phyloP scores from a whole-genome alignment of 2,797 vertebrate species.

The Lacerta bilineata region DNA sequence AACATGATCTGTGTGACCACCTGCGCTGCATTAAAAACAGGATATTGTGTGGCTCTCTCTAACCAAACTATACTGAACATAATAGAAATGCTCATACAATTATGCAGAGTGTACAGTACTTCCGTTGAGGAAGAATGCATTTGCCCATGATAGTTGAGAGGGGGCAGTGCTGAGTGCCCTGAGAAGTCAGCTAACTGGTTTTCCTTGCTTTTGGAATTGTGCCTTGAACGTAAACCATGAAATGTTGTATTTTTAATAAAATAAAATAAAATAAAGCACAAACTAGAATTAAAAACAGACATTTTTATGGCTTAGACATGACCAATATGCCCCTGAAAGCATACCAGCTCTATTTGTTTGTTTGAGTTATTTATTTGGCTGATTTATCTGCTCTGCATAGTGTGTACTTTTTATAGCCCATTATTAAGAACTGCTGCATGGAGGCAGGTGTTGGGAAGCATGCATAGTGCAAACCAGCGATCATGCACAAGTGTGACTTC shows the following conservation, averaged over 20 bases:
- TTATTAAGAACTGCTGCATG: not conserved
- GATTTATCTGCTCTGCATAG: not conserved
- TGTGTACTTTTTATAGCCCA: not conserved
- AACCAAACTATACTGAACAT: conserved; percentile 54
- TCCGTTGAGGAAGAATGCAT: not conserved
- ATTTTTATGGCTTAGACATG: not conserved
- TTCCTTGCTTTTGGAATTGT: conserved; percentile 36
- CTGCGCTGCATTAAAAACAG: conserved; percentile 66
- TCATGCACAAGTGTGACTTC: no score
- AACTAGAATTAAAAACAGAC: not conserved
- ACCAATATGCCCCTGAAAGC: conserved; percentile 33
- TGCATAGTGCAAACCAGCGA: not conserved
- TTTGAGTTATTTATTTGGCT: conserved; percentile 10
- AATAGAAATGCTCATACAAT: conserved; percentile 49
- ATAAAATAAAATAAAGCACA: not conserved
- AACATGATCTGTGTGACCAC: conserved; percentile 57
- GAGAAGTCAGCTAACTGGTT: conserved; percentile 14
- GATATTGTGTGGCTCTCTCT: conserved; percentile 58
- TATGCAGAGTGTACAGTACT: not conserved
- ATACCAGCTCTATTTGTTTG: not conserved
- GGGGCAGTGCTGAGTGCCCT: not conserved
- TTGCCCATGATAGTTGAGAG: conserved; percentile 20
- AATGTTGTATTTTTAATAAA: conserved; percentile 28
- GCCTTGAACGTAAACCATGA: not conserved
- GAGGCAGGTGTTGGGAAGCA: not conserved